Percentiles rank a stretch among this genome's conserved stretches.
Evolutionary conservation across 2,113 vertebrate genomes (phyloP).

Genomic region (Myrmophylax atrothorax): DNA sequence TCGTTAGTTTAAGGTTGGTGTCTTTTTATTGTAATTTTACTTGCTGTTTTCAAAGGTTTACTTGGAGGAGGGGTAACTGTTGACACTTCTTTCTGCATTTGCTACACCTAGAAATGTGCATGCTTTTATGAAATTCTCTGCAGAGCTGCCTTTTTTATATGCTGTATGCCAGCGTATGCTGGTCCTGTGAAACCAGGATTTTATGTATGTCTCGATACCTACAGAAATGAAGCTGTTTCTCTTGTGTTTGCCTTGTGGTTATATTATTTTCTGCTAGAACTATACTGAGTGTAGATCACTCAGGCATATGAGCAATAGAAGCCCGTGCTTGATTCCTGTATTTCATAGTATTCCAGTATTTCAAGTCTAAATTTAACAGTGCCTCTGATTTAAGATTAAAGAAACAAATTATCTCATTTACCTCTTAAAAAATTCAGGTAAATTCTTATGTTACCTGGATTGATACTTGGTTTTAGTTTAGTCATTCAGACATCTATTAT

Average conservation of each 20-base stretch:
- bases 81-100: conserved; percentile 16
- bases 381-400: not conserved
- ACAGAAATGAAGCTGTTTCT: not conserved
- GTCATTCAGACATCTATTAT: not conserved
- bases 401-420: not conserved
- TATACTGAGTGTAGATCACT: not conserved
- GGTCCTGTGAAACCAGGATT: not conserved
- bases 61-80: not conserved
- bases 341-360: not conserved
- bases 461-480: not conserved
- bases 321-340: not conserved
- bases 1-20: conserved; percentile 13
- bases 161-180: not conserved
- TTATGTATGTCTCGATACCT: not conserved
- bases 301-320: not conserved
- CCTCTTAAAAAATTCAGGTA: not conserved
- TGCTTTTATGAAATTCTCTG: not conserved
- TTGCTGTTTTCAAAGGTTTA: conserved; percentile 8
- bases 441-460: not conserved
- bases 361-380: not conserved
- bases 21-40: not conserved
- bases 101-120: not conserved
- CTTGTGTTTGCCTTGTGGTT: not conserved
- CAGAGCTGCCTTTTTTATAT: not conserved
- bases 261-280: not conserved